Conservation (phyloP, 2,113 vertebrate species). For the Vidua macroura region DNA sequence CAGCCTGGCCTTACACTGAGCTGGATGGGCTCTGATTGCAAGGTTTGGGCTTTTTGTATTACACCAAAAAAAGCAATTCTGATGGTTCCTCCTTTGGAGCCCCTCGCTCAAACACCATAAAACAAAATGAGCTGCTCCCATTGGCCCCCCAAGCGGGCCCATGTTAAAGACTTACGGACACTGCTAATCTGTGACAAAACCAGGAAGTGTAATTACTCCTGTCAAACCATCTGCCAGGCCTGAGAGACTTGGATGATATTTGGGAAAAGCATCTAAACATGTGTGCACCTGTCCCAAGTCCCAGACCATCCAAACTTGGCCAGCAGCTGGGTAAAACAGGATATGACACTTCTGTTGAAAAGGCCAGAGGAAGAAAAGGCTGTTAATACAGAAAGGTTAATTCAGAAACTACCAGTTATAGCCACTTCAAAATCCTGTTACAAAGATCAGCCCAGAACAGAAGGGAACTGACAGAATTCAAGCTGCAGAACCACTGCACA, state of each 20-base stretch:
- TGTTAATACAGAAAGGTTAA: background rate
- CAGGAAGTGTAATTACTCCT: constrained; percentile 26
- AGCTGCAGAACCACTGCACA: background rate
- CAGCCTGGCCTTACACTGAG: background rate
- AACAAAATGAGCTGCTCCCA: background rate
- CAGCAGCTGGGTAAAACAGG: background rate
- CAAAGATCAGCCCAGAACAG: background rate
- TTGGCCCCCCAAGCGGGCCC: background rate
- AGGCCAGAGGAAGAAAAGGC: background rate
- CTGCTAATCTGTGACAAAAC: constrained; percentile 31
- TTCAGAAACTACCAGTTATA: background rate
- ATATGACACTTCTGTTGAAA: constrained; percentile 6
- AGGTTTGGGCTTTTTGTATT: background rate
- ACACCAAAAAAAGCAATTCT: background rate
- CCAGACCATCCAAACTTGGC: constrained; percentile 5
- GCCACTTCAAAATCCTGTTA: background rate
- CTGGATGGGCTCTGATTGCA: background rate
- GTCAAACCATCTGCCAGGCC: constrained; percentile 46
- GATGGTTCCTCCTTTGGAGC: background rate
- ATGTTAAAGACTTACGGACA: background rate
- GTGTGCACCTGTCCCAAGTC: background rate
- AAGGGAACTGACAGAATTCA: constrained; percentile 25
- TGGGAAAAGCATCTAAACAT: constrained; percentile 36
- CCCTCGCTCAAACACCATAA: accelerated
- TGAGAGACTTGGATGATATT: constrained; percentile 46